Evolutionary conservation across 2,797 vertebrate genomes (phyloP), one percentile per base, ranked within the genome.

Genomic region (Salmo trutta): DNA sequence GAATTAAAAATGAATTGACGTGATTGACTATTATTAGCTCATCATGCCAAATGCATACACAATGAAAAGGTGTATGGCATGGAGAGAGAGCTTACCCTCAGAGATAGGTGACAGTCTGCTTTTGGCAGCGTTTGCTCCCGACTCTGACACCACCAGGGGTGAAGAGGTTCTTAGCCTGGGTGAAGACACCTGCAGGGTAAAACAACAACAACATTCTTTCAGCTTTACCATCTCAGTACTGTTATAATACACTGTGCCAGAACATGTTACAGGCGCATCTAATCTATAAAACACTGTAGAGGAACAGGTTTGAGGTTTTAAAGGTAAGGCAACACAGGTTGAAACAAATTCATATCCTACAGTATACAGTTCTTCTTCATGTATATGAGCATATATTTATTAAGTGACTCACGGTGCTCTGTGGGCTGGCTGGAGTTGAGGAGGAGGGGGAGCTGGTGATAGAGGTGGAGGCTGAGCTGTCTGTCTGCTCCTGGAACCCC

Each of bases 21-120:
- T n/a, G 54, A 56, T 56, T 59, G 59, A n/a, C 59, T 10, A 62
- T 62, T 21, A 62, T 8, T 21, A 62, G 59, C 59, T 62, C 59
- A 10, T 21, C n/a, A 10, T 21, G 5, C 59, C 12, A 24, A 8
- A 62, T 24, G 21, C 59, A 62, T 62, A 47, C 59, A 62, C 59
- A 8, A 24, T 24, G n/a, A 10, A 7, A 62, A 21, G 0, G 15
- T 21, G n/a, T 21, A 62, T 21, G 21, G 56, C 56, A 52, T 27
- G 93, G 93, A 62, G 73, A 94, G 92, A 0, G 90, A 88, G 0
- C 88, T 87, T 75, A 95, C 95, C 95, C 91, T 96, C 93, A 0
- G 77, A 90, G 88, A 94, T 93, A 76, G 94, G 91, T 0, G 91
- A 91, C 54, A 94, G 86, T 78, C 71, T 89, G 4, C 83, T 78